Conservation (phyloP, 2,888 invertebrate genomes). For the Synanthedon formicaeformis region DNA sequence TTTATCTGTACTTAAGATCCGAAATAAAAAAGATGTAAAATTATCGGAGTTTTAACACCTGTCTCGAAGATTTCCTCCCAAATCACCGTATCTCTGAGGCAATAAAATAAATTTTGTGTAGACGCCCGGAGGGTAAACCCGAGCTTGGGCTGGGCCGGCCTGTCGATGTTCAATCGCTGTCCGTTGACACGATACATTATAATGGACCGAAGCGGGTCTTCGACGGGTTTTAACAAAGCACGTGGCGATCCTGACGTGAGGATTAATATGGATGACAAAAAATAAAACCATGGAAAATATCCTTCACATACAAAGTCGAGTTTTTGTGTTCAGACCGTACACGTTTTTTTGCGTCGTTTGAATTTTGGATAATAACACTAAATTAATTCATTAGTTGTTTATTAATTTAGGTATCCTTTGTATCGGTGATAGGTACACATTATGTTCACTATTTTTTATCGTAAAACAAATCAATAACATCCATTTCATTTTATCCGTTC, state of each 20-base stretch:
- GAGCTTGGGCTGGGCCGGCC: slow-evolving; percentile 35
- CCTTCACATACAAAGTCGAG: slow-evolving; percentile 51
- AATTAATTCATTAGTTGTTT: slow-evolving; percentile 40
- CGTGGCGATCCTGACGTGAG: slow-evolving; percentile 66
- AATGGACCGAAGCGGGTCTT: slow-evolving; percentile 56
- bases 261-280: slow-evolving; percentile 67
- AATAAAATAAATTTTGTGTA: slow-evolving; percentile 69
- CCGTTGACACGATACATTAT: slow-evolving; percentile 69
- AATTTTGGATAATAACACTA: slow-evolving; percentile 34
- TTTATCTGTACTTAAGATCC: slow-evolving; percentile 46
- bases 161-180: slow-evolving; percentile 68
- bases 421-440: slow-evolving; percentile 2
- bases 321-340: slow-evolving; percentile 31
- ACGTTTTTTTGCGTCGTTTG: slow-evolving; percentile 37
- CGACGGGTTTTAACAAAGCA: slow-evolving; percentile 67
- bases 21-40: slow-evolving; percentile 52
- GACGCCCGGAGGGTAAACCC: slow-evolving; percentile 64
- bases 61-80: slow-evolving; percentile 64
- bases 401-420: slow-evolving; percentile 19
- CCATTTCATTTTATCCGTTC: too few species aligned
- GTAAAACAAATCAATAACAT: background rate
- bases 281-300: slow-evolving; percentile 32
- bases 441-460: background rate
- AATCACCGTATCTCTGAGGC: slow-evolving; percentile 65
- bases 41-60: slow-evolving; percentile 69